Conservation (phyloP, 2,888 invertebrate species). For the Tricholauxania praeusta region DNA sequence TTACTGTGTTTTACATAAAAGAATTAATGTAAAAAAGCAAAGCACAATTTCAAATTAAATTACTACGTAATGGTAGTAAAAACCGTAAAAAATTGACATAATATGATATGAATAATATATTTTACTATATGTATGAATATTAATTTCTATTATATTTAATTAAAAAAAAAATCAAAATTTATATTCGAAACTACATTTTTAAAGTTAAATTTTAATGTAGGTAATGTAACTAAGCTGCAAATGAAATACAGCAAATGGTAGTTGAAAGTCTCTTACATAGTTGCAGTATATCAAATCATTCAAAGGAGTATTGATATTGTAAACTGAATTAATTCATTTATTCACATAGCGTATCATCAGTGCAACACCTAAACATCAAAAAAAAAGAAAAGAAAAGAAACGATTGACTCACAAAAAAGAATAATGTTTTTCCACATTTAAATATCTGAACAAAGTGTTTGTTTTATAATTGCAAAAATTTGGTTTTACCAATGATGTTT, state of each 20-base stretch:
- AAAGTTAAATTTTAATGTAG: not conserved
- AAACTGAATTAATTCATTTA: too few species aligned
- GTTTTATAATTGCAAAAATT: too few species aligned
- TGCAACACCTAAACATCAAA: conserved; percentile 22
- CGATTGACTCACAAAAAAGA: too few species aligned
- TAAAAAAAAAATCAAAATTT: not conserved
- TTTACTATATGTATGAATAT: conserved; percentile 22
- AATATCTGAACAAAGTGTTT: too few species aligned
- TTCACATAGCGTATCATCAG: not conserved
- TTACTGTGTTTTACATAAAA: not conserved
- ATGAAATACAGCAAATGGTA: not conserved
- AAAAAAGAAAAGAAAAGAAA: not conserved
- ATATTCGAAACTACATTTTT: not conserved
- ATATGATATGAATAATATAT: conserved; percentile 10
- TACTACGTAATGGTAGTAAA: not conserved
- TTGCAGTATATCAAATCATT: too few species aligned
- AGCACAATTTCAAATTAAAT: conserved; percentile 9
- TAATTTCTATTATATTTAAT: conserved; percentile 4
- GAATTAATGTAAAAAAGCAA: not conserved
- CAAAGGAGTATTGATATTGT: conserved; percentile 4
- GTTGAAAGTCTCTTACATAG: too few species aligned
- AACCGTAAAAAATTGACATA: not conserved
- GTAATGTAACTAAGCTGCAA: not conserved
- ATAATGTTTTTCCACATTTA: too few species aligned
- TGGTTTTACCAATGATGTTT: too few species aligned